Conservation (phyloP, 2,797 vertebrate genomes). For the Paedocypris micromegethes region DNA sequence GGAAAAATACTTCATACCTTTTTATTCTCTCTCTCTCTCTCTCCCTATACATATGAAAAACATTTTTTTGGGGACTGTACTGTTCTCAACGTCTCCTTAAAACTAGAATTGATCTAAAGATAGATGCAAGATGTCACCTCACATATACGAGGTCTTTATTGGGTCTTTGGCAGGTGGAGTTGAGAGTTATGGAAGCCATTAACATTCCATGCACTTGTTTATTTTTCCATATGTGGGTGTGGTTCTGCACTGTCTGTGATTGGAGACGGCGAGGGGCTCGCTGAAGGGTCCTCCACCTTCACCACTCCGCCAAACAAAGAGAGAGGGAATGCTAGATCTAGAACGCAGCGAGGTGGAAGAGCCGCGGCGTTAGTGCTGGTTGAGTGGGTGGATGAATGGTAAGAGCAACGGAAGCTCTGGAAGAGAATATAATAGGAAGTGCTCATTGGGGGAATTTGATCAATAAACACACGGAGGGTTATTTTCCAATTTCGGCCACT, state of each 20-base stretch:
- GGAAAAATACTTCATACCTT: too few species aligned
- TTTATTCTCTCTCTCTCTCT: too few species aligned
- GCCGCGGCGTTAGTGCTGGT: conserved; percentile 29
- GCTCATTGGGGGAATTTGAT: background rate
- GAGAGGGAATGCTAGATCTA: conserved; percentile 21
- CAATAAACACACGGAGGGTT: too few species aligned
- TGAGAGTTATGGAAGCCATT: conserved; percentile 46
- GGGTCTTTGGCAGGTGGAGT: conserved; percentile 32
- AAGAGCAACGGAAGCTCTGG: background rate
- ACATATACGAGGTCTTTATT: conserved; percentile 19
- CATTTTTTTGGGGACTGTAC: too few species aligned
- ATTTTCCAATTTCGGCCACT: too few species aligned
- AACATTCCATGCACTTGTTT: conserved; percentile 47
- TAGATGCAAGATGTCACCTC: conserved; percentile 6
- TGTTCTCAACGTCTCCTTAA: too few species aligned
- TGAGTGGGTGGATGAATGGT: conserved; percentile 26
- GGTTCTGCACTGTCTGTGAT: conserved; percentile 28
- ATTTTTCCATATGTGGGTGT: conserved; percentile 39
- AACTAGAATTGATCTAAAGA: too few species aligned
- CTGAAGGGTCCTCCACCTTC: conserved; percentile 11
- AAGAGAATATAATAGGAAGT: conserved; percentile 2
- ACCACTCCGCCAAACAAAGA: conserved; percentile 25
- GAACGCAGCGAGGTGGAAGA: conserved; percentile 25
- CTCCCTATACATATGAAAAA: too few species aligned
- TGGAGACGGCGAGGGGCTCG: conserved; percentile 28